These are phyloP conservation scores for Ormia ochracea DNA, from an alignment of 2,888 invertebrate species.

Conservation along the genomic window DNA sequence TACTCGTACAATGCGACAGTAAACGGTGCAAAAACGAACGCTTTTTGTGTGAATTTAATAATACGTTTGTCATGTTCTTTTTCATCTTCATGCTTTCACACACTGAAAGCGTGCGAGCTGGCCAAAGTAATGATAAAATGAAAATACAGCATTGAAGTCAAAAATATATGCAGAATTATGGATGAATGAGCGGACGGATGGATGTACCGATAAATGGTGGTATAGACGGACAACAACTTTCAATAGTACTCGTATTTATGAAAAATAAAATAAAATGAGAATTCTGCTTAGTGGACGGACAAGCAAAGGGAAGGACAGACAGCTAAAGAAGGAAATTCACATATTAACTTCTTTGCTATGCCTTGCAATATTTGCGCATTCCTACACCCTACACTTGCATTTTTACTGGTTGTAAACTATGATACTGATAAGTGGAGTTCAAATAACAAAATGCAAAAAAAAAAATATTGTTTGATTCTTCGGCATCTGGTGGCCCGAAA, in stretches of 20 bases:
- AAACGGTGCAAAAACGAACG: slow-evolving; percentile 76
- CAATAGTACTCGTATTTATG: slow-evolving; percentile 41
- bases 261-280: slow-evolving; percentile 33
- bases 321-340: not conserved
- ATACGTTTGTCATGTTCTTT: slow-evolving; percentile 74
- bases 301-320: not conserved
- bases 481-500: too few species aligned
- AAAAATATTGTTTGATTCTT: too few species aligned
- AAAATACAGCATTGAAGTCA: slow-evolving; percentile 31
- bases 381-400: not conserved
- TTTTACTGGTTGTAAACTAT: too few species aligned
- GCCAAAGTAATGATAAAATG: slow-evolving; percentile 11
- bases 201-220: slow-evolving; percentile 19
- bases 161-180: slow-evolving; percentile 73
- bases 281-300: slow-evolving; percentile 11
- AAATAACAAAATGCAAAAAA: too few species aligned
- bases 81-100: slow-evolving; percentile 53
- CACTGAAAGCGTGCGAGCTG: slow-evolving; percentile 37
- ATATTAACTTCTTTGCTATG: not conserved
- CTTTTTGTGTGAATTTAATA: slow-evolving; percentile 76
- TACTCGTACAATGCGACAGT: slow-evolving; percentile 71
- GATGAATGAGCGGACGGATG: slow-evolving; percentile 55
- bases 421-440: too few species aligned
- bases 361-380: not conserved
- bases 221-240: slow-evolving; percentile 21